These are phyloP conservation scores for Nasua narica DNA, from an alignment of 2,797 vertebrate genomes.

Conservation along the genomic window DNA sequence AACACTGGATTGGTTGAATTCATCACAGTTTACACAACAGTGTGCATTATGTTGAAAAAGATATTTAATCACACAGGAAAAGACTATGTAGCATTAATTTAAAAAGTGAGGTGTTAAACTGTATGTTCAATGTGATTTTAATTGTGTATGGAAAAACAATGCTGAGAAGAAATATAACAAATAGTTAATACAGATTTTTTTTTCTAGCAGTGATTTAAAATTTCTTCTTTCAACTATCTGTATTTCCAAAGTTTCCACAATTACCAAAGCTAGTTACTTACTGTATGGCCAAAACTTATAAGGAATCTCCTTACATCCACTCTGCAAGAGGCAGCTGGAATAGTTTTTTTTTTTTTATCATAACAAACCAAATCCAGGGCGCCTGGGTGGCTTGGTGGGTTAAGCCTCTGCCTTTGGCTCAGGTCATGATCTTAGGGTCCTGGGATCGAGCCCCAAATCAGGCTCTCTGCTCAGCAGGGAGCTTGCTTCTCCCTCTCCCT, in stretches of 20 bases:
- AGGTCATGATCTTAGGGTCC: too few relatives aligned
- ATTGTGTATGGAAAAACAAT: neutral
- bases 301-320: neutral
- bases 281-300: neutral
- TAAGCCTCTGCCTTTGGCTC: too few relatives aligned
- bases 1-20: neutral
- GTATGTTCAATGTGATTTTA: neutral
- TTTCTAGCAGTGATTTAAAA: neutral
- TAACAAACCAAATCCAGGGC: neutral
- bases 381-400: too few relatives aligned
- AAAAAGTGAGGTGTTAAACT: neutral
- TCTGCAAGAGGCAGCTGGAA: neutral
- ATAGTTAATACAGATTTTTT: neutral
- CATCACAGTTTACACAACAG: neutral
- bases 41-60: neutral
- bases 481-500: too few relatives aligned
- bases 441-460: too few relatives aligned
- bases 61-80: neutral
- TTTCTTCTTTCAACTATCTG: neutral
- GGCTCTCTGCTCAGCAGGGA: too few relatives aligned
- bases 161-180: neutral
- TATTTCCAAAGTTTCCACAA: conserved; percentile 27
- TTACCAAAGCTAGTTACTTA: neutral
- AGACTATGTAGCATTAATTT: neutral
- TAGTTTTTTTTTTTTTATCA: neutral